These are phyloP conservation scores for Buceros bicornis DNA, from an alignment of 2,797 vertebrate genomes.

Conservation along the genomic window DNA sequence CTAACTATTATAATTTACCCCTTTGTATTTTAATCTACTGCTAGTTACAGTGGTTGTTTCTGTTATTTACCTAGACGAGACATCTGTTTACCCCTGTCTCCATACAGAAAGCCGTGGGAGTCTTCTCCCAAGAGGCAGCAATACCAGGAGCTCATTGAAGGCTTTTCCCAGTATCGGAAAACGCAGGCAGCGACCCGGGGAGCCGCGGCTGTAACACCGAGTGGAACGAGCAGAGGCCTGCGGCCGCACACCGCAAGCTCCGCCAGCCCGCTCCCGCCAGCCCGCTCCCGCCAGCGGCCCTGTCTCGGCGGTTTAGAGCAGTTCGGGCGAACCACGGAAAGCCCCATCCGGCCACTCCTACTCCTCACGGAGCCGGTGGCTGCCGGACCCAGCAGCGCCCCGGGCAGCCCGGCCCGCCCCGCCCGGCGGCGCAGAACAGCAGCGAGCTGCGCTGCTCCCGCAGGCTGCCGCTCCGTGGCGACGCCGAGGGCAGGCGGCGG, in stretches of 20 bases:
- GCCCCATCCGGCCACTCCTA: fast-evolving
- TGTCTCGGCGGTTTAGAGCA: fast-evolving
- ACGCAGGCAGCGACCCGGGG: fast-evolving
- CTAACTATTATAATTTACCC: not conserved
- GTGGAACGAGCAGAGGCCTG: not conserved
- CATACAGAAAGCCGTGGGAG: fast-evolving
- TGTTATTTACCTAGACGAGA: not conserved
- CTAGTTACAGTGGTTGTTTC: fast-evolving
- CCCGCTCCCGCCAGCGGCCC: fast-evolving
- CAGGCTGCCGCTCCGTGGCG: not conserved
- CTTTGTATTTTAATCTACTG: not conserved
- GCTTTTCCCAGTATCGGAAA: not conserved
- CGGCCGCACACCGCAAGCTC: no score
- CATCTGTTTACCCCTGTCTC: not conserved
- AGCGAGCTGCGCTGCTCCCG: not conserved
- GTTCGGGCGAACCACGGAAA: not conserved
- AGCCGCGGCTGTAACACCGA: fast-evolving
- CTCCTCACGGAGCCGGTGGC: fast-evolving
- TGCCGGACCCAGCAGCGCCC: not conserved
- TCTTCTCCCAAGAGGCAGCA: not conserved
- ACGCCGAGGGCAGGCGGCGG: no score
- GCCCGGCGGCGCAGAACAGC: no score
- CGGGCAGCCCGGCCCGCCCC: not conserved
- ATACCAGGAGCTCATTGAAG: not conserved
- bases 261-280: fast-evolving